Conservation (phyloP, 30 jellyfish, hydroid and myxozoan genomes). For the Catostylus mosaicus region DNA sequence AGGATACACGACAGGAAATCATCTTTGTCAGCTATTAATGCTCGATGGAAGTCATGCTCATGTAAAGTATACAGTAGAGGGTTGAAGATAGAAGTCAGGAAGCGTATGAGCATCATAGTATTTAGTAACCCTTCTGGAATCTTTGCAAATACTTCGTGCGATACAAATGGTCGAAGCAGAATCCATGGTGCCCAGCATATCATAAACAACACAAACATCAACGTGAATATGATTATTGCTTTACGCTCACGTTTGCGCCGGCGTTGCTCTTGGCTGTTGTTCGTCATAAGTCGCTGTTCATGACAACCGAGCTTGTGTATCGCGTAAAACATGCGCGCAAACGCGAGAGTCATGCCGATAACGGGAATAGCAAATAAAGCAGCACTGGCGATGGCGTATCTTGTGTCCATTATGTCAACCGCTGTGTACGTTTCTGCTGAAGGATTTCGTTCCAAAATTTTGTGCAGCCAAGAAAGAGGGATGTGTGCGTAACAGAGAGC, state of each 20-base stretch:
- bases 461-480: conserved; percentile 69
- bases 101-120: conserved; percentile 43
- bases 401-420: conserved; percentile 23
- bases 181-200: conserved; percentile 80
- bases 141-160: neutral
- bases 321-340: conserved; percentile 69
- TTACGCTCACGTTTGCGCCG: conserved; percentile 59
- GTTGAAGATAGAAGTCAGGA: conserved; percentile 56
- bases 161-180: conserved; percentile 33
- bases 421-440: neutral
- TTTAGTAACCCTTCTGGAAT: conserved; percentile 40
- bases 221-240: conserved; percentile 47
- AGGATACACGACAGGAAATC: neutral
- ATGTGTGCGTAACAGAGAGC: conserved; percentile 37
- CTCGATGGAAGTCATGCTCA: conserved; percentile 50
- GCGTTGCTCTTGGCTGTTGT: conserved; percentile 9
- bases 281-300: conserved; percentile 40
- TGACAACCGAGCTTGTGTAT: conserved; percentile 53
- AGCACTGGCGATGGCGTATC: conserved; percentile 55
- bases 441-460: conserved; percentile 27
- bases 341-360: conserved; percentile 46
- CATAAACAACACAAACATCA: conserved; percentile 51
- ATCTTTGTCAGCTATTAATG: conserved; percentile 24
- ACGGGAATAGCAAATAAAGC: conserved; percentile 47
- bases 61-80: conserved; percentile 69